phyloP scores from a whole-genome alignment of 1,140 invertebrate genomes.

The Zophobas morio region DNA sequence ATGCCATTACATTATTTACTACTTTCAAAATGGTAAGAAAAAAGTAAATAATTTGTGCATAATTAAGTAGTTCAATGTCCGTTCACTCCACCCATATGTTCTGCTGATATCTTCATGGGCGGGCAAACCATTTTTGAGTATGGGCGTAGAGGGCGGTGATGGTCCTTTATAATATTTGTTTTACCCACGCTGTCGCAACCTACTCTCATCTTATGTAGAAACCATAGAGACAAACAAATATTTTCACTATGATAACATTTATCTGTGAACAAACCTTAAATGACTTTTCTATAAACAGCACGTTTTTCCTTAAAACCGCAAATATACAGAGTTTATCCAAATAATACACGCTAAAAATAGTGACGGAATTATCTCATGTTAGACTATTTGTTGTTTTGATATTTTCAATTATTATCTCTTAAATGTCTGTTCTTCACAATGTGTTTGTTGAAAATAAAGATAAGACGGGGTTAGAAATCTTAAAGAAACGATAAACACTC shows the following conservation, averaged over 20 bases:
- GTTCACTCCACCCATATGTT: conserved; percentile 32
- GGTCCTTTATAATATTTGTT: conserved; percentile 51
- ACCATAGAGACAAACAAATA: conserved; percentile 44
- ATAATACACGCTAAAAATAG: conserved; percentile 24
- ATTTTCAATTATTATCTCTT: conserved; percentile 19
- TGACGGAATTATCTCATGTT: conserved; percentile 2
- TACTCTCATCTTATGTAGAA: conserved; percentile 47
- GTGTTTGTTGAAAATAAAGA: conserved; percentile 19
- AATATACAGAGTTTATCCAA: conserved; percentile 31
- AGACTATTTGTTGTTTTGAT: not conserved
- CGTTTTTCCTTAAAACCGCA: conserved; percentile 49
- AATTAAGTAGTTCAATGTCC: conserved; percentile 28
- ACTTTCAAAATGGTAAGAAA: not conserved
- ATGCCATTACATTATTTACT: too few species aligned
- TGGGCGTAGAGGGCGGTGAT: conserved; percentile 43
- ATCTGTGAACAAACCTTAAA: conserved; percentile 33
- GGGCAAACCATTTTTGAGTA: conserved; percentile 32
- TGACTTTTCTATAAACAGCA: conserved; percentile 41
- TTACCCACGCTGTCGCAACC: conserved; percentile 49
- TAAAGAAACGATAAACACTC: not conserved
- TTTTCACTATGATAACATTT: conserved; percentile 50
- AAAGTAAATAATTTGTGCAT: conserved; percentile 4
- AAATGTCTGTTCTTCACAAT: not conserved
- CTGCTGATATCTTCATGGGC: conserved; percentile 1
- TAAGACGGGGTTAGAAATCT: not conserved